A percentile compares a stretch with the other conserved stretches of the same genome.
Conservation (phyloP, 2,888 invertebrate genomes). For the Pecten maximus region DNA sequence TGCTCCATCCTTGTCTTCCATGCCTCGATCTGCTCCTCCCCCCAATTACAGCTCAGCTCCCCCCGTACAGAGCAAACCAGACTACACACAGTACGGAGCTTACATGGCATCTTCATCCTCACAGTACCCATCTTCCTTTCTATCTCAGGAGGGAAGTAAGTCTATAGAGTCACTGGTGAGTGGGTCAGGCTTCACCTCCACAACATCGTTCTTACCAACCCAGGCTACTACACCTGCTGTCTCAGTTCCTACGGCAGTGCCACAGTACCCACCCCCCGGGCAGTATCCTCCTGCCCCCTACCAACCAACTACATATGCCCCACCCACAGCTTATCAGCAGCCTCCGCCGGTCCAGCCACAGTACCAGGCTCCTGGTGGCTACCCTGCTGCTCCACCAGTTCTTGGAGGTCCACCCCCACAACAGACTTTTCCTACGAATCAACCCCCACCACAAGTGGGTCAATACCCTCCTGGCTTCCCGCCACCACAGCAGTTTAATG, state of each 20-base stretch:
- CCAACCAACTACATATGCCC: constrained; percentile 59
- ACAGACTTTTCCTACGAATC: constrained; percentile 52
- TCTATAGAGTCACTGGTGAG: constrained; percentile 78
- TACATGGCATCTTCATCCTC: constrained; percentile 71
- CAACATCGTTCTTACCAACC: constrained; percentile 46
- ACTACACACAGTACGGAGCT: constrained; percentile 72
- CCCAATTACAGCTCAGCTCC: constrained; percentile 33
- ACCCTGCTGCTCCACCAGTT: constrained; percentile 50
- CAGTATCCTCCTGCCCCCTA: constrained; percentile 55
- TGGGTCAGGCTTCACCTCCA: constrained; percentile 56
- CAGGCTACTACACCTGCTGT: constrained; percentile 58
- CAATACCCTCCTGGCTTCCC: constrained; percentile 58
- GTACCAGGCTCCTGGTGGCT: constrained; percentile 42
- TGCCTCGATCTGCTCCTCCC: not conserved
- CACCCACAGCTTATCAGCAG: constrained; percentile 58
- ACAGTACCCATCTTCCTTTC: constrained; percentile 79
- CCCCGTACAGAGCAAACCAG: constrained; percentile 33
- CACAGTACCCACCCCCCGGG: constrained; percentile 55
- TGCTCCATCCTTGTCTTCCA: constrained; percentile 2
- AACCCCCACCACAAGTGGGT: constrained; percentile 51
- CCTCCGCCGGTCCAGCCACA: constrained; percentile 60
- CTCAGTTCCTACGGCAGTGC: constrained; percentile 48
- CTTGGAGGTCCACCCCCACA: constrained; percentile 58
- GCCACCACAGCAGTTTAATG: constrained; percentile 43
- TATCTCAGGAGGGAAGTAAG: constrained; percentile 80